phyloP scores from a whole-genome alignment of 2,888 invertebrate species.

The Plebejus anna region DNA sequence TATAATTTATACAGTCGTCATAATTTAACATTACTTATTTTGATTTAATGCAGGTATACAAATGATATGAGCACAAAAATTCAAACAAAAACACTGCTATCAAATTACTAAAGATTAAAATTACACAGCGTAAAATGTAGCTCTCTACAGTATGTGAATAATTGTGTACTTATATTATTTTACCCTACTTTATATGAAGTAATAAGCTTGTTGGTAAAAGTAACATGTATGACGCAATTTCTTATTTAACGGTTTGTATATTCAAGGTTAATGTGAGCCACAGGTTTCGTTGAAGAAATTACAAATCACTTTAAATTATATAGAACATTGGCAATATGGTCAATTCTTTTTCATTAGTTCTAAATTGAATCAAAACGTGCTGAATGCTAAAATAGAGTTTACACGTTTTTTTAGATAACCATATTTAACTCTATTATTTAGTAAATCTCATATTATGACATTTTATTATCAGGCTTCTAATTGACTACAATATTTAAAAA shows the following conservation, averaged over 20 bases:
- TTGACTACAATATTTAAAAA: too few relatives aligned
- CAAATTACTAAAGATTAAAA: neutral
- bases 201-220: conserved; percentile 6
- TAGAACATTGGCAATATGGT: neutral
- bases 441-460: too few relatives aligned
- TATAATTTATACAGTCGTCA: too few relatives aligned
- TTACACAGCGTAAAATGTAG: neutral
- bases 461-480: too few relatives aligned
- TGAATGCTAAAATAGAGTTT: too few relatives aligned
- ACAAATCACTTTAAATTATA: neutral
- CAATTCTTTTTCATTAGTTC: neutral
- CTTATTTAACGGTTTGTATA: conserved; percentile 3
- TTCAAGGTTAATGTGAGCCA: neutral
- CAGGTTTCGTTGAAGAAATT: conserved; percentile 7
- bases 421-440: too few relatives aligned
- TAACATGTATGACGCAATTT: conserved; percentile 4
- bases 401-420: too few relatives aligned
- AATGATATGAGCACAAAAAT: neutral
- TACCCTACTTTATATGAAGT: conserved; percentile 8
- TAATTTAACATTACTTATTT: too few relatives aligned
- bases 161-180: neutral
- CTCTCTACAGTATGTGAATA: neutral
- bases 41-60: neutral
- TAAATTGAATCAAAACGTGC: too few relatives aligned
- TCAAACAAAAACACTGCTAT: neutral